Evolutionary conservation across 2,113 vertebrate species (phyloP).

Genomic region (Erpornis zantholeuca): DNA sequence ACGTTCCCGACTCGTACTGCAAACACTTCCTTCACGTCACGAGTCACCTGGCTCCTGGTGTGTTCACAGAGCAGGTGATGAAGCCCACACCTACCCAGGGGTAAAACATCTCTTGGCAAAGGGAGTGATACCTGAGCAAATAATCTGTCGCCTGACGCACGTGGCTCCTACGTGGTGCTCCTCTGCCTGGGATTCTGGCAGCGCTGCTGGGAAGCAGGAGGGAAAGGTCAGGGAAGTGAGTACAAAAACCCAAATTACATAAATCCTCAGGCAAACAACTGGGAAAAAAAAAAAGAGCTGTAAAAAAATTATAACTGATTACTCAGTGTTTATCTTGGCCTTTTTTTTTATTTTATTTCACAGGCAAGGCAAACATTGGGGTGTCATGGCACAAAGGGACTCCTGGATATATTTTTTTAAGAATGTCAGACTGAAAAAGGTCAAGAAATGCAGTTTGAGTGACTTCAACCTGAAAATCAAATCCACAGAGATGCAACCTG

Average conservation of each 20-base stretch:
- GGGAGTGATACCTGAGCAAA: neutral
- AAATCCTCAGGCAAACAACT: neutral
- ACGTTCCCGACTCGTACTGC: fast-evolving
- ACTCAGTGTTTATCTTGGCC: neutral
- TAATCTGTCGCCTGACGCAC: neutral
- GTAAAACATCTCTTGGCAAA: neutral
- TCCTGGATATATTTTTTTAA: neutral
- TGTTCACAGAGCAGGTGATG: neutral
- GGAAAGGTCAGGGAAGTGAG: neutral
- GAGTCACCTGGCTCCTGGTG: neutral
- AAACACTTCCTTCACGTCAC: neutral
- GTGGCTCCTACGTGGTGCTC: neutral
- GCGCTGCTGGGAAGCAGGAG: neutral
- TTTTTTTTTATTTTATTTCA: neutral
- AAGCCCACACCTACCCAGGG: neutral
- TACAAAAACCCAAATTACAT: neutral
- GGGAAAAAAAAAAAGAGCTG: neutral
- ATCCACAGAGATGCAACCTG: neutral
- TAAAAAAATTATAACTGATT: neutral
- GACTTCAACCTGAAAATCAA: neutral
- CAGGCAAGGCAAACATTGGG: neutral
- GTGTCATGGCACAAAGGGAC: neutral
- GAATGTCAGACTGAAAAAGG: neutral
- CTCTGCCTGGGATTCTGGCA: neutral
- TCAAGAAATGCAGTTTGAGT: neutral